A percentile compares a stretch with the other conserved stretches of the same genome.
Evolutionary conservation across 2,797 vertebrate species (phyloP).

Genomic region (Pangasius djambal): DNA sequence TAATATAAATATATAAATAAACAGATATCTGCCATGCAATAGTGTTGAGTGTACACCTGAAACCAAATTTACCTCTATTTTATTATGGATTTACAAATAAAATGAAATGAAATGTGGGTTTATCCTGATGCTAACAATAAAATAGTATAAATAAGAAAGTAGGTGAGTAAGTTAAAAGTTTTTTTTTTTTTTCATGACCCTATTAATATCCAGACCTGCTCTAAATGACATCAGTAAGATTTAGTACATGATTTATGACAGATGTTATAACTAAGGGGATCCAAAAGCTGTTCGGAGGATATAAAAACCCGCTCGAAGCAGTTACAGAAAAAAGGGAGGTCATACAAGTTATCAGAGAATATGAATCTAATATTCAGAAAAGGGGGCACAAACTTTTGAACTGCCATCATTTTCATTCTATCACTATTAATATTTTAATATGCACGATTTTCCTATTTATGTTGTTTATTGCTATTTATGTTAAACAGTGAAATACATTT

Average conservation of each 20-base stretch:
- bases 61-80: too few species aligned
- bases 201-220: neutral
- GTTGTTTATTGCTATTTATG: neutral
- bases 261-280: neutral
- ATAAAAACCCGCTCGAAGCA: too few species aligned
- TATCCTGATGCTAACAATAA: too few species aligned
- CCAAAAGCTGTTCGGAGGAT: neutral
- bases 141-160: too few species aligned
- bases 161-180: too few species aligned
- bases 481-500: neutral
- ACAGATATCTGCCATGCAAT: neutral
- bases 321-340: neutral
- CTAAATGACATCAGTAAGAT: too few species aligned
- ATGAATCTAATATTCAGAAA: neutral
- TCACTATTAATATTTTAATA: neutral
- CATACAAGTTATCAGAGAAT: neutral
- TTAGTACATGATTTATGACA: neutral
- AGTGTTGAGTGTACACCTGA: too few species aligned
- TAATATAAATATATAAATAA: neutral
- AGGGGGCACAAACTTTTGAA: neutral
- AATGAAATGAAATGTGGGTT: too few species aligned
- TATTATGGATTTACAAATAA: too few species aligned
- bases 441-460: neutral
- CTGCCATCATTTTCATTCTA: neutral
- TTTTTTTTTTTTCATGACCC: neutral